Evolutionary conservation across 1,140 invertebrate genomes (phyloP), one percentile per base, ranked within the genome.

Genomic region (Zophobas morio): DNA sequence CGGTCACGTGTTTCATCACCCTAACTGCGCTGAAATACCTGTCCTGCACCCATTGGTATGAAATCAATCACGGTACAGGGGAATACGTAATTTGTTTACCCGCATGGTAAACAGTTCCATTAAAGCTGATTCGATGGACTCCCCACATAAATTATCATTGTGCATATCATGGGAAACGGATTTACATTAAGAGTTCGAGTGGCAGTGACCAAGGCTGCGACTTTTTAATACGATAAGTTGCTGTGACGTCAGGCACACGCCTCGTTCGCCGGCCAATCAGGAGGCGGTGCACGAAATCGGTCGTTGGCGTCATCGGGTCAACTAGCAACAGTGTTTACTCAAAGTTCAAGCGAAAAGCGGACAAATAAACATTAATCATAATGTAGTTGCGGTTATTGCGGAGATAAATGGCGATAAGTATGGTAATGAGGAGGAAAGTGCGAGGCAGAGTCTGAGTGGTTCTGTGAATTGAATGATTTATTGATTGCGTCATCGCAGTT

Each of bases 1-100:
- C 39, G 8, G 39, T 66, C 60, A 66, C 60, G 37, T 42, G 37
- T 66, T 66, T 66, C 60, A 66, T 66, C 60, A 66, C 33, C n/a
- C 49, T 20, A 6, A n/a, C 49, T 51, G 20, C 49, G 49, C n/a
- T 66, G 6, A 2, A 66, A 66, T 66, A 66, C 60, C 60, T 47
- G 60, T 66, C 60, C 60, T 66, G 60, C 60, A 66, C 60, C 60
- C 60, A 42, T 4, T 36, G 20, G 20, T 20, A 20, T 20, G 39
- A 66, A 8, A 66, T 66, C 60, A 66, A 66, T 63, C 57, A 63
- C 35, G 20, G 20, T 20, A 5, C 4, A 20, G 54, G 3, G 35
- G 32, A 57, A 57, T 39, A 32, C 36, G 57, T 39, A 63, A 40
- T 63, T 63, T 39, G 57, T 37, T 63, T 63, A 39, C n/a, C 54